Percentiles rank a stretch among this genome's conserved stretches.
Evolutionary conservation across 2,113 vertebrate species (phyloP).

Genomic region (Rhinogobius similis): DNA sequence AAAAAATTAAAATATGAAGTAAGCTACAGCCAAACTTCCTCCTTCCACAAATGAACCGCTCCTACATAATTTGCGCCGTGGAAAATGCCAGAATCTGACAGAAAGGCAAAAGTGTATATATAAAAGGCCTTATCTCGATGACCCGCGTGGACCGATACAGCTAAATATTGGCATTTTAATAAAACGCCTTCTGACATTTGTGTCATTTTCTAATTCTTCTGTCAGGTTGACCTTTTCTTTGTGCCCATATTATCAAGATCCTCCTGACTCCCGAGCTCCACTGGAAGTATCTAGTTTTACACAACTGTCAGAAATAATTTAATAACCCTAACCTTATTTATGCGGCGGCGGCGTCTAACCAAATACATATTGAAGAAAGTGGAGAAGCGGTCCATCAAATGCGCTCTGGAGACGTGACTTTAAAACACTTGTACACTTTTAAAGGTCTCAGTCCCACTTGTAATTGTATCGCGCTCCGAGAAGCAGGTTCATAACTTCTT

Average conservation of each 20-base stretch:
- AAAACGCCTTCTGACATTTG: conserved; percentile 75
- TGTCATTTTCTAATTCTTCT: conserved; percentile 70
- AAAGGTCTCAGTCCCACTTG: conserved; percentile 12
- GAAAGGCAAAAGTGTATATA: conserved; percentile 63
- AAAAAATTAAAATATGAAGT: conserved; percentile 10
- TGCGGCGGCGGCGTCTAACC: background rate
- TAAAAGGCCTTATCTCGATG: conserved; percentile 69
- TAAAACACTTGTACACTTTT: background rate
- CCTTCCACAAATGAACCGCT: conserved; percentile 24
- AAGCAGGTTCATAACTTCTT: background rate
- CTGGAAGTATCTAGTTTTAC: conserved; percentile 19
- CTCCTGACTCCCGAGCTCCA: conserved; percentile 39
- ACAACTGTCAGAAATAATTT: background rate
- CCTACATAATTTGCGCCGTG: conserved; percentile 20
- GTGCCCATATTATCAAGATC: conserved; percentile 57
- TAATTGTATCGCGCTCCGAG: background rate
- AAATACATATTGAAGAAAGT: background rate
- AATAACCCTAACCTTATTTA: conserved; percentile 6
- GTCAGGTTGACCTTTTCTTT: conserved; percentile 72
- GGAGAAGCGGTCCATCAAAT: background rate
- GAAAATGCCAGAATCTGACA: conserved; percentile 72
- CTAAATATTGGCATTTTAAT: conserved; percentile 78
- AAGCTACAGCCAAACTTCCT: conserved; percentile 20
- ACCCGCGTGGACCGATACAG: conserved; percentile 71
- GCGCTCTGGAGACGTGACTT: conserved; percentile 5